Evolutionary conservation across 2,113 vertebrate genomes (phyloP).

Genomic region (Oreochromis niloticus): DNA sequence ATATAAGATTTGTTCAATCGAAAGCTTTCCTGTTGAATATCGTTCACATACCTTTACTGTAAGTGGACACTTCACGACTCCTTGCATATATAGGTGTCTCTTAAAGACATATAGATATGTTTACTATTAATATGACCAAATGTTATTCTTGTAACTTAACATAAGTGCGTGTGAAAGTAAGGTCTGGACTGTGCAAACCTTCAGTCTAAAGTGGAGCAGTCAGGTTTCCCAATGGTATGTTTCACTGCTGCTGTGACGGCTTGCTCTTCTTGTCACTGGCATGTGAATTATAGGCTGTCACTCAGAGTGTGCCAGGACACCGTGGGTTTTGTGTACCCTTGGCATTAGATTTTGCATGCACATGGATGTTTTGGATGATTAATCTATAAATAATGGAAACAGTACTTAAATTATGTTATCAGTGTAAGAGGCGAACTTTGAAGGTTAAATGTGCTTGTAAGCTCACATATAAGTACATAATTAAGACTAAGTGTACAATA

Average conservation of each 20-base stretch:
- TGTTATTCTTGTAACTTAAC: neutral
- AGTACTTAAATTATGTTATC: neutral
- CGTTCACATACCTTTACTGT: neutral
- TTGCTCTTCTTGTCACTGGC: slow-evolving; percentile 19
- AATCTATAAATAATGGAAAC: slow-evolving; percentile 16
- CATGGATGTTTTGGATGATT: slow-evolving; percentile 28
- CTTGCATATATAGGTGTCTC: neutral
- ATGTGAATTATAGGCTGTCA: slow-evolving; percentile 36
- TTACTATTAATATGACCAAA: neutral
- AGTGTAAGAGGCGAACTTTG: neutral
- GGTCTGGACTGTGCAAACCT: neutral
- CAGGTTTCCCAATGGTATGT: neutral
- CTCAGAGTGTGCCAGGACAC: neutral
- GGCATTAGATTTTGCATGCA: slow-evolving; percentile 45
- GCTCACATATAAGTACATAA: neutral
- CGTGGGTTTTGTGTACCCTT: neutral
- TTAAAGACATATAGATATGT: neutral
- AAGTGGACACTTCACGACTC: neutral
- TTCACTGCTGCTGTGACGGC: neutral
- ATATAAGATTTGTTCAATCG: neutral
- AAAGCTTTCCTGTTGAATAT: neutral
- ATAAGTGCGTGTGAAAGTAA: neutral
- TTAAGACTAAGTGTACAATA: neutral
- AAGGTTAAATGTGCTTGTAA: neutral
- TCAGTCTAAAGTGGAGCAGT: neutral